Conservation (phyloP, 1,140 invertebrate species). For the Ridgeia piscesae region DNA sequence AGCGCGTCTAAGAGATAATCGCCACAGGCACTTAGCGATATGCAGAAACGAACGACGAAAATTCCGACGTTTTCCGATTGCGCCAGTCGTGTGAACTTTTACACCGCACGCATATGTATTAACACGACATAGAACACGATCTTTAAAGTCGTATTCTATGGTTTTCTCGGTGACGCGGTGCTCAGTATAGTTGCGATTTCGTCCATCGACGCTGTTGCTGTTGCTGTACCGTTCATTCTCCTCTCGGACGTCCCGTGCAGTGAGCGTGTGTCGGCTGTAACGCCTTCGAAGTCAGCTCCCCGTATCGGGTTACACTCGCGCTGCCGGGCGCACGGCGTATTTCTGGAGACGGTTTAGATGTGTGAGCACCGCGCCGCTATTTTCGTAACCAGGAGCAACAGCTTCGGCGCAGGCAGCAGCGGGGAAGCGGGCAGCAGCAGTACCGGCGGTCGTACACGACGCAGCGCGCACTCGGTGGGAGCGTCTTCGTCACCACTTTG, state of each 20-base stretch:
- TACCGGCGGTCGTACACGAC: neutral
- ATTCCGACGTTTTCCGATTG: neutral
- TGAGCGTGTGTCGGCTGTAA: neutral
- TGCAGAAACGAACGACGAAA: neutral
- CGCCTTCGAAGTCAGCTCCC: neutral
- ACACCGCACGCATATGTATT: too few species aligned
- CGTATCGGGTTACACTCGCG: neutral
- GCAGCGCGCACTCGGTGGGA: neutral
- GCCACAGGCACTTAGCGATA: neutral
- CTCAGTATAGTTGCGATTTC: neutral
- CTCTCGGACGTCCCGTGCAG: neutral
- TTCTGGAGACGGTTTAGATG: neutral
- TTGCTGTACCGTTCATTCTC: neutral
- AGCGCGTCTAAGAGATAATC: neutral
- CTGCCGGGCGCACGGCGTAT: neutral
- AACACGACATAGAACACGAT: neutral
- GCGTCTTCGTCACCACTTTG: neutral
- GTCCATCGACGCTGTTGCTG: neutral
- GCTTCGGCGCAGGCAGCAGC: neutral
- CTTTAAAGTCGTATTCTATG: neutral
- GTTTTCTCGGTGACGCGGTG: neutral
- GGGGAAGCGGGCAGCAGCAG: neutral
- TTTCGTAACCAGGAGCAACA: slow-evolving; percentile 4
- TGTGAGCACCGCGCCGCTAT: neutral
- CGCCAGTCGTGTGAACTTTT: neutral